phyloP scores from a whole-genome alignment of 2,113 vertebrate species.

The Hemiprocne comata region DNA sequence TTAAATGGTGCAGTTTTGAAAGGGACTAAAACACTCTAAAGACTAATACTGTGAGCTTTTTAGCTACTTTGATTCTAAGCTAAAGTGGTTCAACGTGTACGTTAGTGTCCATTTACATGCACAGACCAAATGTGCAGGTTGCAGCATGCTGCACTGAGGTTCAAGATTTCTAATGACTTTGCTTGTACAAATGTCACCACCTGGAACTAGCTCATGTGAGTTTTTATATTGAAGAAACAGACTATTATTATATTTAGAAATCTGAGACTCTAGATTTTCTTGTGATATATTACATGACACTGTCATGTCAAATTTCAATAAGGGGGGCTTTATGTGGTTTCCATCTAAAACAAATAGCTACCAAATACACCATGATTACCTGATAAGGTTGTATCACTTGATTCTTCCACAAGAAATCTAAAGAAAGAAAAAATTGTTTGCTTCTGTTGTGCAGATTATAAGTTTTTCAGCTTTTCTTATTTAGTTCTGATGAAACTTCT shows the following conservation, averaged over 20 bases:
- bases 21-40: background rate
- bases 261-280: constrained; percentile 4
- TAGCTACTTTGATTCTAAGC: background rate
- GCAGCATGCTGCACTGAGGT: constrained; percentile 43
- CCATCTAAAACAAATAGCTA: background rate
- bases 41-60: background rate
- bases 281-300: background rate
- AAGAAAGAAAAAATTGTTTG: background rate
- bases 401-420: background rate
- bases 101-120: background rate
- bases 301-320: background rate
- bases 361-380: background rate
- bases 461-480: background rate
- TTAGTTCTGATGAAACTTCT: background rate
- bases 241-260: constrained; percentile 53
- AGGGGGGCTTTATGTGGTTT: background rate
- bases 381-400: background rate
- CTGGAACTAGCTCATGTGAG: constrained; percentile 47
- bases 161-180: constrained; percentile 68
- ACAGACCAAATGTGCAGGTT: constrained; percentile 30
- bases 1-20: background rate
- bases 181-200: constrained; percentile 64
- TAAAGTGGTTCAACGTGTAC: background rate
- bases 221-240: constrained; percentile 38
- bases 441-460: background rate